A percentile compares a stretch with the other conserved stretches of the same genome.
Evolutionary conservation across 2,888 invertebrate species (phyloP).

Genomic region (Ellobium chinense): DNA sequence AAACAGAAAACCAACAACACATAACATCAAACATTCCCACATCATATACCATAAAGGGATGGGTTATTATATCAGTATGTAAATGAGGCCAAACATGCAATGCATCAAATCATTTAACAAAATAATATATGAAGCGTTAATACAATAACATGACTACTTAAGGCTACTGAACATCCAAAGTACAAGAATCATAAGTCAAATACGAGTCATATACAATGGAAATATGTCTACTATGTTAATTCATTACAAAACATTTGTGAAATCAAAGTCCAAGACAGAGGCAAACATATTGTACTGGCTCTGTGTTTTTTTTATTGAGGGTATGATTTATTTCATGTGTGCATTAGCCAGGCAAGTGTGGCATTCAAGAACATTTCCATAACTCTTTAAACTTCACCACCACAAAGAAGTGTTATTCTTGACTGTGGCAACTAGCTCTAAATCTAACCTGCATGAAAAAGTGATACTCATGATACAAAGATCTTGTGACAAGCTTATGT

Average conservation of each 20-base stretch:
- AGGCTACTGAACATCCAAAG: neutral
- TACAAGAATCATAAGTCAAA: neutral
- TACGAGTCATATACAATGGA: neutral
- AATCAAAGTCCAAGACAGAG: neutral
- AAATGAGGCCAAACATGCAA: conserved; percentile 19
- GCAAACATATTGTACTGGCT: too few relatives aligned
- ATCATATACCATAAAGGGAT: neutral
- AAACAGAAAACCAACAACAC: neutral
- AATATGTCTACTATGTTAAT: neutral
- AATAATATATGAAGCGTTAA: conserved; percentile 4
- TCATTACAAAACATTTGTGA: neutral
- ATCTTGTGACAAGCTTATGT: too few relatives aligned
- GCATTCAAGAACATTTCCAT: neutral
- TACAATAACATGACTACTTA: neutral
- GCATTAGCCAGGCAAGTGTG: neutral
- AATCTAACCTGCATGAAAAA: too few relatives aligned
- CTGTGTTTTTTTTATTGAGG: too few relatives aligned
- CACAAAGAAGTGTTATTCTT: too few relatives aligned
- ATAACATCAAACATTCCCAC: conserved; percentile 15
- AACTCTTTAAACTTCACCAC: neutral
- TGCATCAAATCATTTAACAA: conserved; percentile 4
- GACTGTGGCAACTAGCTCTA: too few relatives aligned
- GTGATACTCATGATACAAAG: too few relatives aligned
- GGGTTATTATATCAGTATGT: conserved; percentile 5
- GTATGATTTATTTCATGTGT: neutral